Percentiles rank a stretch among this genome's conserved stretches.
phyloP scores from a whole-genome alignment of 2,113 vertebrate genomes.

The Osmerus mordax region DNA sequence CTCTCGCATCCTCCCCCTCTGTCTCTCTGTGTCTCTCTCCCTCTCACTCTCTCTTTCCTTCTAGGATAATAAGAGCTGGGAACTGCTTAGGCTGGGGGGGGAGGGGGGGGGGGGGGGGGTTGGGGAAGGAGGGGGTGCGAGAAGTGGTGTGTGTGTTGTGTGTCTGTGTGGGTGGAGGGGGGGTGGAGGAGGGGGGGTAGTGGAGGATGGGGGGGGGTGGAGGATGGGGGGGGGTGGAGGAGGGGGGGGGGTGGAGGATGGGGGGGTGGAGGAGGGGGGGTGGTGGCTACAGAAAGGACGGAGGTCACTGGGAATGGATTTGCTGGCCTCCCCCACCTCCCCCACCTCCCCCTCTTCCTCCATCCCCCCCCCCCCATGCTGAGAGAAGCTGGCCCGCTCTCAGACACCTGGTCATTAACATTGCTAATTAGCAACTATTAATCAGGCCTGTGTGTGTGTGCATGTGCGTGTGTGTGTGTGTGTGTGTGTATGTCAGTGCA shows the following conservation, averaged over 20 bases:
- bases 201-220: too few relatives aligned
- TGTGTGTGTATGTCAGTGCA: constrained; percentile 66
- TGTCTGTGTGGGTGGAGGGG: neutral
- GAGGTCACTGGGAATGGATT: constrained; percentile 90
- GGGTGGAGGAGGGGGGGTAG: neutral
- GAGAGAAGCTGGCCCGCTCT: constrained; percentile 94
- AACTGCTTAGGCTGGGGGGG: neutral
- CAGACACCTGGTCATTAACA: constrained; percentile 99
- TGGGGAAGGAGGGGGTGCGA: neutral
- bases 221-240: too few relatives aligned
- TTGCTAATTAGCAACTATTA: constrained; percentile 99
- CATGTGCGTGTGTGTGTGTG: constrained; percentile 53
- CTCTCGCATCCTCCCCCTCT: too few relatives aligned
- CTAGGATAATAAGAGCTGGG: constrained; percentile 79
- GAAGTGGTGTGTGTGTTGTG: neutral
- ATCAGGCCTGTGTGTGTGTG: constrained; percentile 82
- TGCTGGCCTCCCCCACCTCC: constrained; percentile 71
- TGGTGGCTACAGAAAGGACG: constrained; percentile 83
- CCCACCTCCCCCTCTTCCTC: constrained; percentile 28
- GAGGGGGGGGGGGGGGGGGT: too few relatives aligned
- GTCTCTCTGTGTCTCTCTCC: neutral
- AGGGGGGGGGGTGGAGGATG: constrained; percentile 63
- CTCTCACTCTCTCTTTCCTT: constrained; percentile 71
- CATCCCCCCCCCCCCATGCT: constrained; percentile 76
- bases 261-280: too few relatives aligned